Conservation (phyloP, 2,888 invertebrate genomes). For the Drosophila colorata region DNA sequence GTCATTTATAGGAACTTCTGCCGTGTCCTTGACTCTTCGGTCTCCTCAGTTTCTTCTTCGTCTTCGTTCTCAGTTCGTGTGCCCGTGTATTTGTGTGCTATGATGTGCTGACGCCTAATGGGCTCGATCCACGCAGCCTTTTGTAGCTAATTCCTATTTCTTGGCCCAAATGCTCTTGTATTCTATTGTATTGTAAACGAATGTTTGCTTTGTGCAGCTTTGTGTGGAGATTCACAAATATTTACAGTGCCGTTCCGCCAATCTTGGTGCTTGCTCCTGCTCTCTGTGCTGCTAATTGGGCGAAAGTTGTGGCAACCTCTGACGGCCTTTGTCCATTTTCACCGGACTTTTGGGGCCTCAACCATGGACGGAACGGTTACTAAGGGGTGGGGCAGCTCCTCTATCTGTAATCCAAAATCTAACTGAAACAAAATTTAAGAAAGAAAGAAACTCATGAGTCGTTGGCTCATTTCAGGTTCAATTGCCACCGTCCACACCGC, state of each 20-base stretch:
- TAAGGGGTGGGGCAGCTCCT: constrained; percentile 1
- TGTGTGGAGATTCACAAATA: constrained; percentile 61
- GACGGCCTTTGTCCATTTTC: constrained; percentile 79
- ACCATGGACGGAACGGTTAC: constrained; percentile 70
- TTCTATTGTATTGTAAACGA: constrained; percentile 42
- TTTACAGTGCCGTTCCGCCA: constrained; percentile 60
- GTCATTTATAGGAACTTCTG: constrained; percentile 82
- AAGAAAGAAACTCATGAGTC: constrained; percentile 28
- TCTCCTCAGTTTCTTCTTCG: background rate
- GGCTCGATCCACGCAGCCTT: constrained; percentile 60
- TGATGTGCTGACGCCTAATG: constrained; percentile 55
- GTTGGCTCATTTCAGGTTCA: constrained; percentile 46
- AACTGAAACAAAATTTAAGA: constrained; percentile 8
- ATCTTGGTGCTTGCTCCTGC: constrained; percentile 24
- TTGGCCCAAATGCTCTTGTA: constrained; percentile 19
- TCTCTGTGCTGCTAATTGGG: constrained; percentile 74
- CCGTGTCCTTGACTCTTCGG: constrained; percentile 27
- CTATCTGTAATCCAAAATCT: constrained; percentile 30
- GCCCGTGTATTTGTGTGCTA: constrained; percentile 24
- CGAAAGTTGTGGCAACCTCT: constrained; percentile 73
- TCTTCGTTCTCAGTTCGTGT: constrained; percentile 15
- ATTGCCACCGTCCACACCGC: constrained; percentile 50
- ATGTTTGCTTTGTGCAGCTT: constrained; percentile 41
- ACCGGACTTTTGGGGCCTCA: constrained; percentile 60
- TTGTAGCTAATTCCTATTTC: constrained; percentile 66